Percentiles rank a stretch among this genome's conserved stretches.
phyloP scores from a whole-genome alignment of 2,113 vertebrate species.

The Coryphaenoides rupestris region DNA sequence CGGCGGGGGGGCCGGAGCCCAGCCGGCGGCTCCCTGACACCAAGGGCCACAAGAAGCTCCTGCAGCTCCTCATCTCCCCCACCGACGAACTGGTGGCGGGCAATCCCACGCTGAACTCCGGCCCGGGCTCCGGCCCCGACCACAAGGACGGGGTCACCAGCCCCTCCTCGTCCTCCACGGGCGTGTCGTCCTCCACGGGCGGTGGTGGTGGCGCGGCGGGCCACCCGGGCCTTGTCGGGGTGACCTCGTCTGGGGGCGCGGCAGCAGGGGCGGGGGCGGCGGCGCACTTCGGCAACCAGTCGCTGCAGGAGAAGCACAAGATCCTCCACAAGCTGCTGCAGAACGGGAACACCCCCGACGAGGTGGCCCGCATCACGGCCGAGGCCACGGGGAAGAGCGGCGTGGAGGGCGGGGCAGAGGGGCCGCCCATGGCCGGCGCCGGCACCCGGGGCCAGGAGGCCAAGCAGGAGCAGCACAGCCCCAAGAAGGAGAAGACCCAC shows the following conservation, averaged over 20 bases:
- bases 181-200: slow-evolving; percentile 89
- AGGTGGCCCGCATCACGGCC: slow-evolving; percentile 95
- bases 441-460: slow-evolving; percentile 58
- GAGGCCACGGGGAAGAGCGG: slow-evolving; percentile 92
- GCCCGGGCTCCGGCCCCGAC: slow-evolving; percentile 65
- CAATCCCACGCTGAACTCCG: slow-evolving; percentile 55
- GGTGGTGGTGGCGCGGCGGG: too few relatives aligned
- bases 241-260: slow-evolving; percentile 72
- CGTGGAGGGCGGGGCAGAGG: slow-evolving; percentile 74
- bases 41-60: slow-evolving; percentile 92
- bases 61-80: slow-evolving; percentile 91
- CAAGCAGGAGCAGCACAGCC: slow-evolving; percentile 91
- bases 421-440: slow-evolving; percentile 68
- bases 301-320: slow-evolving; percentile 94
- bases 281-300: slow-evolving; percentile 74
- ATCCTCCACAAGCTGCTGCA: slow-evolving; percentile 96
- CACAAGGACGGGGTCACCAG: slow-evolving; percentile 78
- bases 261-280: slow-evolving; percentile 59
- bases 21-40: slow-evolving; percentile 79
- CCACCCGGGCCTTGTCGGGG: slow-evolving; percentile 66
- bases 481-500: slow-evolving; percentile 92
- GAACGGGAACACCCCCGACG: slow-evolving; percentile 94
- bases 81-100: slow-evolving; percentile 81
- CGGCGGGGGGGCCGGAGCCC: slow-evolving; percentile 69
- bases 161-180: slow-evolving; percentile 84